phyloP scores from a whole-genome alignment of 2,888 invertebrate genomes.

The Metellina segmentata region DNA sequence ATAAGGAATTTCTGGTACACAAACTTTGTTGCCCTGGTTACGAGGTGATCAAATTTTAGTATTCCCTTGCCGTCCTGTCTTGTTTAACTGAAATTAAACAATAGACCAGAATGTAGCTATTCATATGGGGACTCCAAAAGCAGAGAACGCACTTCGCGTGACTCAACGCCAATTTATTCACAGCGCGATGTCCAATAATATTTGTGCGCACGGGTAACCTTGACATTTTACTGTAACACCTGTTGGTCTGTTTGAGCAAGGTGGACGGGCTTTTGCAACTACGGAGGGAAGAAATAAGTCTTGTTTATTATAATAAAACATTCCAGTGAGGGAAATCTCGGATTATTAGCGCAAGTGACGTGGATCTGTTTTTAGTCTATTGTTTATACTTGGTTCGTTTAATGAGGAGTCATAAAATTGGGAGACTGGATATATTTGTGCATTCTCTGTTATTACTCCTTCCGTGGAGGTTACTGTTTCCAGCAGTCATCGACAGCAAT shows the following conservation, averaged over 20 bases:
- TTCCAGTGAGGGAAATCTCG: background rate
- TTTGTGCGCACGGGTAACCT: constrained; percentile 44
- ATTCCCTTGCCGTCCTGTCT: background rate
- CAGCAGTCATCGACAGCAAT: no score
- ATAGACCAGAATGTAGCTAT: background rate
- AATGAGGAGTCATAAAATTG: no score
- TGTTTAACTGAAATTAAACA: background rate
- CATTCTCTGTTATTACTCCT: no score
- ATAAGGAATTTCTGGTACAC: no score
- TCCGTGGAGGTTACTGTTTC: no score
- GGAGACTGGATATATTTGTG: no score
- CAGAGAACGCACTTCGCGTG: constrained; percentile 26
- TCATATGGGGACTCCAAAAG: background rate
- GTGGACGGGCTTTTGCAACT: constrained; percentile 24
- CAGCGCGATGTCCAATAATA: constrained; percentile 14
- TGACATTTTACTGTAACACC: constrained; percentile 41
- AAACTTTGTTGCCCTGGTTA: no score
- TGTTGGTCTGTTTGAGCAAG: constrained; percentile 52
- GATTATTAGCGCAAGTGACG: background rate
- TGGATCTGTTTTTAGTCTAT: background rate
- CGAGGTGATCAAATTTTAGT: no score
- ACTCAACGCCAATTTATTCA: constrained; percentile 39
- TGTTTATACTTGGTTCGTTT: background rate
- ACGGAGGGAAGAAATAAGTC: background rate
- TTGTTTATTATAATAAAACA: background rate